phyloP scores from a whole-genome alignment of 23 tunicate genomes.

The Halocynthia aurantium region DNA sequence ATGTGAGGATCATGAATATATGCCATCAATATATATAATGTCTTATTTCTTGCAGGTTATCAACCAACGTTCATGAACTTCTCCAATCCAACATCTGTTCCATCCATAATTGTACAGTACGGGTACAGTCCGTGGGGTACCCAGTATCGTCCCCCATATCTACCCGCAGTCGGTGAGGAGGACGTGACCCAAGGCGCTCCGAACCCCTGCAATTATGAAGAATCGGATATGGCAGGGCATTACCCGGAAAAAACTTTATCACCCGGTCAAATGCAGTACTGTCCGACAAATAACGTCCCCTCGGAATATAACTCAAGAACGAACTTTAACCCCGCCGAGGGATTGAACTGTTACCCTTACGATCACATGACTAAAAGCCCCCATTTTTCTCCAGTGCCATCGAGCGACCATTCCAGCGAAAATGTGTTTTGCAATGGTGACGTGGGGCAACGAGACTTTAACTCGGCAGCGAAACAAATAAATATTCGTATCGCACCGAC shows the following conservation, averaged over 20 bases:
- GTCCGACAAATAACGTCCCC: too few relatives aligned
- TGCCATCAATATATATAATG: background rate
- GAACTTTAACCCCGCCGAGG: background rate
- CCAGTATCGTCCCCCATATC: slow-evolving; percentile 27
- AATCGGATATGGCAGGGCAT: background rate
- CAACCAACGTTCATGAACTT: slow-evolving; percentile 4
- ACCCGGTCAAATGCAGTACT: slow-evolving; percentile 1
- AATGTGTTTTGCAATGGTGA: slow-evolving; percentile 17
- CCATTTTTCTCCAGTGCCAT: background rate
- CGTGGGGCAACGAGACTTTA: too few relatives aligned
- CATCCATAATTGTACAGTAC: slow-evolving; percentile 12
- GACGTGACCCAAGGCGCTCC: slow-evolving; percentile 32
- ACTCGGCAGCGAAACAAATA: background rate
- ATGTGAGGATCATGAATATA: background rate
- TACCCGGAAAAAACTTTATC: background rate
- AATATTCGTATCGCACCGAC: slow-evolving; percentile 16
- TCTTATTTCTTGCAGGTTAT: background rate
- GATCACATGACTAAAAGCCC: too few relatives aligned
- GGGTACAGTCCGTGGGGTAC: slow-evolving; percentile 13
- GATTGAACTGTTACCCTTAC: too few relatives aligned
- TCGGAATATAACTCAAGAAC: background rate
- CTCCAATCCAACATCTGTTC: background rate
- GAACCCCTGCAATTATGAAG: slow-evolving; percentile 9
- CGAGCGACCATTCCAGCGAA: background rate
- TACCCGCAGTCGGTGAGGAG: slow-evolving; percentile 85